Base-by-base conservation (phyloP, 1,140 invertebrate genomes). In the Batillaria attramentaria region DNA sequence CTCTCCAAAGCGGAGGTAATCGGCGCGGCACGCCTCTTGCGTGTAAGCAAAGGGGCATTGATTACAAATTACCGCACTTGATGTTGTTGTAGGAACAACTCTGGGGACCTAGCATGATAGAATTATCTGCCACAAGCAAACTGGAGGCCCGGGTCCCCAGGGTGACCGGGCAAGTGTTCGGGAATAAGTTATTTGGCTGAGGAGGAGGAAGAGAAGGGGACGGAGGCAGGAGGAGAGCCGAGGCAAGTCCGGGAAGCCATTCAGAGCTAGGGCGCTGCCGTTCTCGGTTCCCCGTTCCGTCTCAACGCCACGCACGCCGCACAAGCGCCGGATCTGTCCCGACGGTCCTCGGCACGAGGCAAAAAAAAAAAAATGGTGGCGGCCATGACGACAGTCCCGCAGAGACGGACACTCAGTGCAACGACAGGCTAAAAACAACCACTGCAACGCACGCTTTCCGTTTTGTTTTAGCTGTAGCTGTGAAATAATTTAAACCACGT, bases 51-150 rank as follows among this genome's bases (percentile, higher is more conserved):
- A 62, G 73, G 73, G 62, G 73, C 73, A 65, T 62, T 75, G 73
- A 60, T 75, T 42, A 75, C 73, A 75, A 75, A 75, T 75, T 75
- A 75, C 73, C 73, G 57, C 73, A 39, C 73, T 42, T 42, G 50
- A 75, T 65, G 54, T 31, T 42, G 73, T 75, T 42, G 35, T 75
- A 33, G 39, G 50, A 41, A 37, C 54, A 42, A 37, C 54, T 42
- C 73, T 18, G 6, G 73, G 39, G 54, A 75, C 73, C 54, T 37
- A 60, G n/a, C 0, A 39, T 62, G 54, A 62, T 42, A 41, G 73
- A 75, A 60, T 62, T 60, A 75, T 62, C 54, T 57, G 73, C 37
- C 54, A 20, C 35, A 50, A 75, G 54, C 73, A 65, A 18, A 42
- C 72, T 33, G 33, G 72, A 43, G 42, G 18, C 39, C 54, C 35